phyloP scores from a whole-genome alignment of 2,888 invertebrate genomes.

The Sturmia bella region DNA sequence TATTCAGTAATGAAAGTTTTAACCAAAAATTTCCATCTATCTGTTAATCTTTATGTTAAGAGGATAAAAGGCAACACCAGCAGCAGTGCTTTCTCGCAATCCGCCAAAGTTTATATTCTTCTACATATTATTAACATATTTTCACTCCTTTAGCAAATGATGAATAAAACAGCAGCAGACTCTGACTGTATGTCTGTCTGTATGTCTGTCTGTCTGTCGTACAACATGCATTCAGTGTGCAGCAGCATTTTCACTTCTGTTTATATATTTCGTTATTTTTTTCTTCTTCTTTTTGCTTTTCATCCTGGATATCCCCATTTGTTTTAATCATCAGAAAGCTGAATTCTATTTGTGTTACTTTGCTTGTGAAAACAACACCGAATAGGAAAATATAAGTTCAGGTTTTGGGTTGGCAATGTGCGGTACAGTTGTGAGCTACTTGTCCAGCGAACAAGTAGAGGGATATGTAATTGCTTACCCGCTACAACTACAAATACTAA shows the following conservation, averaged over 20 bases:
- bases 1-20: constrained; percentile 26
- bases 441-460: too few species aligned
- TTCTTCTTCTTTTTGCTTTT: constrained; percentile 21
- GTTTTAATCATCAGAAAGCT: constrained; percentile 46
- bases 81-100: constrained; percentile 20
- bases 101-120: constrained; percentile 34
- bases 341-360: constrained; percentile 10
- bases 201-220: too few species aligned
- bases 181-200: too few species aligned
- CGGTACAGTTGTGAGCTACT: constrained; percentile 6
- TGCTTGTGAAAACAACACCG: constrained; percentile 5
- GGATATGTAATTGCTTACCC: too few species aligned
- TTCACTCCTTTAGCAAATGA: constrained; percentile 52
- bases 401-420: neutral
- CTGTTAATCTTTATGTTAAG: constrained; percentile 49
- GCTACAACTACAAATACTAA: too few species aligned
- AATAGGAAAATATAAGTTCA: neutral
- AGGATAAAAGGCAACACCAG: constrained; percentile 17
- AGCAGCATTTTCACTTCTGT: neutral
- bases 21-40: constrained; percentile 26
- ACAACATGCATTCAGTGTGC: constrained; percentile 10
- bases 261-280: neutral
- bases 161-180: constrained; percentile 32
- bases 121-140: constrained; percentile 53
- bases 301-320: constrained; percentile 54